Percentiles rank a stretch among this genome's conserved stretches.
Evolutionary conservation across 1,140 invertebrate species (phyloP).

Genomic region (Halotydeus destructor): DNA sequence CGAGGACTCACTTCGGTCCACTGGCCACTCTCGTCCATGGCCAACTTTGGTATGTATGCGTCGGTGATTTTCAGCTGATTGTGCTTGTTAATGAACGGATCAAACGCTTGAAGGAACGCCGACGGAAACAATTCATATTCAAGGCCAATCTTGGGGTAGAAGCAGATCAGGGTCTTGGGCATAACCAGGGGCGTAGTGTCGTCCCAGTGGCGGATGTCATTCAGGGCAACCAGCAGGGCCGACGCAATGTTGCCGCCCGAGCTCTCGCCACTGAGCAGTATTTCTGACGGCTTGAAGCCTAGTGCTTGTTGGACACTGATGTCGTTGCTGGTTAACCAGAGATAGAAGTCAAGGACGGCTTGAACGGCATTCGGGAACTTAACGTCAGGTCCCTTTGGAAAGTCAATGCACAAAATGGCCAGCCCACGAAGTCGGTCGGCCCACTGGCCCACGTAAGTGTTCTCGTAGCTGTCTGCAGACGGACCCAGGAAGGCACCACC

Average conservation of each 20-base stretch:
- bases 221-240: conserved; percentile 39
- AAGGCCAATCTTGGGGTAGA: no score
- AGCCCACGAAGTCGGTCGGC: background rate
- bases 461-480: no score
- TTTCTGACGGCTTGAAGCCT: conserved; percentile 14
- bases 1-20: no score
- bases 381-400: conserved; percentile 47
- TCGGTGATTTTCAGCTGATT: no score
- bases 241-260: conserved; percentile 81
- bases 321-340: conserved; percentile 43
- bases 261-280: conserved; percentile 47
- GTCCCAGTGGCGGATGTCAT: no score
- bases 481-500: no score
- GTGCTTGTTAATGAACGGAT: conserved; percentile 1
- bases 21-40: no score
- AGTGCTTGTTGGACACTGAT: conserved; percentile 25
- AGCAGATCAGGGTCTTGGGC: no score
- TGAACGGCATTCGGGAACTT: conserved; percentile 57
- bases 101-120: no score
- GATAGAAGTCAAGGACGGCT: conserved; percentile 82
- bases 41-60: no score
- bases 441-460: conserved; percentile 14
- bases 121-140: no score
- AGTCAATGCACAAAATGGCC: conserved; percentile 86
- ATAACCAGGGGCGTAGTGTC: no score